Base-by-base conservation (phyloP, 1,140 invertebrate genomes). In the Drosophila burlai region DNA sequence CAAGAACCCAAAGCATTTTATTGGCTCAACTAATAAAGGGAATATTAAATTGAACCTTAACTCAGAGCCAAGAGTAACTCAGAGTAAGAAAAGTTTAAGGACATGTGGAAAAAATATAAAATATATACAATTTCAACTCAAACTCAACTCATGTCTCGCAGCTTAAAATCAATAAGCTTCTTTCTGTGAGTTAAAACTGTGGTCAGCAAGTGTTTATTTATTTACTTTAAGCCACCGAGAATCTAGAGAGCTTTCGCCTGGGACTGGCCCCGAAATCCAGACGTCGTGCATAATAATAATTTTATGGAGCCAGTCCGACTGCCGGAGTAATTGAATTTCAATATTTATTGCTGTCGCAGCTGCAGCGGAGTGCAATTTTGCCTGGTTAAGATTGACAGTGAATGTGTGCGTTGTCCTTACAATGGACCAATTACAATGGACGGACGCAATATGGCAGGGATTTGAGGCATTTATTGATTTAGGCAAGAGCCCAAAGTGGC, bases 381-480 rank as follows among this genome's bases (percentile, higher is more conserved):
- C 29, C 31, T 42, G 24, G 24, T 43, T 47, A 38, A 42, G 40
- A 40, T 16, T 24, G 18, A 5, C 36, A 36, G 36, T 9, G 4
- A 26, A 9, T n/a, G 24, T 52, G 49, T 63, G 40, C 61, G 42
- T 65, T 49, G 65, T 58, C 73, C 36, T 24, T 43, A 65, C 38
- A 61, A 62, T 65, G 62, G 57, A 59, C 57, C 52, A 55, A 67
- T 77, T 62, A 40, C 42, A 62, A 38, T 63, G 66, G 47, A 75
- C 55, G 68, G 38, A 75, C 45, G 74, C 71, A 73, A 73, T 73
- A 65, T 78, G 54, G 55, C 50, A 21, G 58, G 31, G 65, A 66
- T 85, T 81, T 77, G 60, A 66, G 50, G 16, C 52, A 50, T 78
- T 85, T 84, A 85, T 85, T 85, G 82, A 84, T 85, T 84, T 78